Evolutionary conservation across 1,140 invertebrate species (phyloP).

Genomic region (Samia ricini): DNA sequence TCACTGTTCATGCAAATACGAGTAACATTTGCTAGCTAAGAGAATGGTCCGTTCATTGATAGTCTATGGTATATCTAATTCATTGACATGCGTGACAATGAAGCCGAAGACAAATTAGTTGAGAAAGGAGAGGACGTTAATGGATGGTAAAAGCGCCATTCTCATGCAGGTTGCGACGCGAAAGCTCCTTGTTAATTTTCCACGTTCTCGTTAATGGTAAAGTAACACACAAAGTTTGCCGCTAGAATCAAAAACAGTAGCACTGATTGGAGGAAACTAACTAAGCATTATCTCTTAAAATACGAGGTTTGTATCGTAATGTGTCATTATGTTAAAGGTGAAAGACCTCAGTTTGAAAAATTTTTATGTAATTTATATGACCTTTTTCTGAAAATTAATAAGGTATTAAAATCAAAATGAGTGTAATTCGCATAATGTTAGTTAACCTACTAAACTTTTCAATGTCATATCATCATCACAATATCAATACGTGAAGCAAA

Average conservation of each 20-base stretch:
- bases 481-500: too few species aligned
- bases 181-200: slow-evolving; percentile 58
- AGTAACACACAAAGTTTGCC: slow-evolving; percentile 58
- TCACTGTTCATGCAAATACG: neutral
- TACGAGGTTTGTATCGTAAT: neutral
- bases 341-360: neutral
- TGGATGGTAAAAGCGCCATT: slow-evolving; percentile 55
- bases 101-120: slow-evolving; percentile 47
- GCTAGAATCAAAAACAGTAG: slow-evolving; percentile 42
- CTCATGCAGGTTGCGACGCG: slow-evolving; percentile 51
- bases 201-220: slow-evolving; percentile 54
- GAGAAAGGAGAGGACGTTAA: slow-evolving; percentile 38
- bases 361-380: neutral
- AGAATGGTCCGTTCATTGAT: slow-evolving; percentile 9
- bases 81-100: slow-evolving; percentile 43
- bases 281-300: slow-evolving; percentile 11
- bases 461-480: too few species aligned
- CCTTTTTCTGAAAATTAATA: neutral
- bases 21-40: neutral
- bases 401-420: too few species aligned
- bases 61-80: slow-evolving; percentile 31
- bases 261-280: slow-evolving; percentile 49
- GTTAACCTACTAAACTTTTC: too few species aligned
- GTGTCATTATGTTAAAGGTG: neutral
- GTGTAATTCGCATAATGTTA: too few species aligned